Evolutionary conservation across 2,888 invertebrate genomes (phyloP), one percentile per base, ranked within the genome.

Genomic region (Maniola hyperantus): DNA sequence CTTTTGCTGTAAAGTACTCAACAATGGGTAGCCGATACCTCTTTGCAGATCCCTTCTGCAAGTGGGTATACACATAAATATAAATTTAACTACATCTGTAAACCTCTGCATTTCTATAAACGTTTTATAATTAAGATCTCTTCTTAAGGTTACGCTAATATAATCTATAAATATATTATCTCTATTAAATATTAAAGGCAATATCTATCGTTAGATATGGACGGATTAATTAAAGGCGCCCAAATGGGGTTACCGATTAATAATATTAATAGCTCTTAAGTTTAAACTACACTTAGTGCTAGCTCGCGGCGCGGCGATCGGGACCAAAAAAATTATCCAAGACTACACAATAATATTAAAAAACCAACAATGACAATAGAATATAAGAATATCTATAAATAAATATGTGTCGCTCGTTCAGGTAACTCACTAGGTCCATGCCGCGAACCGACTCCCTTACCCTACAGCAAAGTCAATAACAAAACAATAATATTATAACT

Each of bases 131-230:
- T 84, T 88, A 85, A 84, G 83, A 89, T 84, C 83, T 83, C 76
- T 79, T 79, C 87, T 88, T 88, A 86, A 82, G 83, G 83, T 62
- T 86, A 79, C 48, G 79, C 87, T 89, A 89, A 83, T 62, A 62
- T 53, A 85, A 76, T 85, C 90, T 91, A 92, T 90, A 91, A 92
- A 91, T 91, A 91, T 91, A 92, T 91, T 92, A 91, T 89, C 88
- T 92, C 88, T 91, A 91, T 90, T 91, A 91, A 90, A 91, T 89
- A 91, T 91, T 92, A 91, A 91, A 92, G 91, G 92, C 91, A 92
- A 92, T 89, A 89, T 91, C 89, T 91, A 91, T 88, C 82, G 83
- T 90, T 90, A 91, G 85, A 91, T 84, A 88, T 90, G 92, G 92
- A 92, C 92, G 92, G 92, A 92, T 91, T 90, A 89, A 88, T 88